These are phyloP conservation scores for Orcinus orca DNA, from an alignment of 2,113 vertebrate species.

Conservation along the genomic window DNA sequence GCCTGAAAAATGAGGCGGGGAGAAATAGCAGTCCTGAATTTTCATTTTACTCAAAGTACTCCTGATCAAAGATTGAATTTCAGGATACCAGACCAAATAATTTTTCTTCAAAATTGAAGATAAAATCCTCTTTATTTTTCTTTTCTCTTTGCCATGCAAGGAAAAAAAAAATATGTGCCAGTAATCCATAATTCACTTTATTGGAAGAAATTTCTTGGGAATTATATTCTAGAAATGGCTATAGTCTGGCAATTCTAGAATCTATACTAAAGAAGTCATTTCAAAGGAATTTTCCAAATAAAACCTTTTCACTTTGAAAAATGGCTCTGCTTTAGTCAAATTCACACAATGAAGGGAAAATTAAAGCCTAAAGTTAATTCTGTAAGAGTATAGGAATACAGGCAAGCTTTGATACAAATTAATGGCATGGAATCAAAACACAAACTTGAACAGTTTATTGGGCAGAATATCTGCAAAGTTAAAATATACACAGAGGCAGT, in stretches of 20 bases:
- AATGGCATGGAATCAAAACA: background rate
- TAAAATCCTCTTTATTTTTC: conserved; percentile 18
- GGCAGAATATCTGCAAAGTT: conserved; percentile 16
- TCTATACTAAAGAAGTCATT: conserved; percentile 28
- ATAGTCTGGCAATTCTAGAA: background rate
- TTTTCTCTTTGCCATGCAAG: conserved; percentile 8
- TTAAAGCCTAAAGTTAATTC: conserved; percentile 6
- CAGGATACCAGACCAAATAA: background rate
- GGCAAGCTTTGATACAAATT: conserved; percentile 21
- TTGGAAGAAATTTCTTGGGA: conserved; percentile 4
- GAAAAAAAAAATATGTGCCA: background rate
- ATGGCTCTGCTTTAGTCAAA: conserved; percentile 28
- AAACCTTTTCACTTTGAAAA: conserved; percentile 37
- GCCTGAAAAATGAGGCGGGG: background rate
- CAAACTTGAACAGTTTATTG: conserved; percentile 12
- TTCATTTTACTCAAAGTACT: background rate
- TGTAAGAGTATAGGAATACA: background rate
- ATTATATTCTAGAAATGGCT: conserved; percentile 38
- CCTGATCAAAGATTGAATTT: conserved; percentile 45
- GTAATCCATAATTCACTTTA: background rate
- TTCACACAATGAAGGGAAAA: conserved; percentile 51
- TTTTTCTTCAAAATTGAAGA: conserved; percentile 31
- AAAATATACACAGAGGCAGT: conserved; percentile 8
- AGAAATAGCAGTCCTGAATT: background rate
- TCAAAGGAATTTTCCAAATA: conserved; percentile 50